Percentiles rank a stretch among this genome's conserved stretches.
Evolutionary conservation across 2,113 vertebrate genomes (phyloP).

Genomic region (Grantiella picta): DNA sequence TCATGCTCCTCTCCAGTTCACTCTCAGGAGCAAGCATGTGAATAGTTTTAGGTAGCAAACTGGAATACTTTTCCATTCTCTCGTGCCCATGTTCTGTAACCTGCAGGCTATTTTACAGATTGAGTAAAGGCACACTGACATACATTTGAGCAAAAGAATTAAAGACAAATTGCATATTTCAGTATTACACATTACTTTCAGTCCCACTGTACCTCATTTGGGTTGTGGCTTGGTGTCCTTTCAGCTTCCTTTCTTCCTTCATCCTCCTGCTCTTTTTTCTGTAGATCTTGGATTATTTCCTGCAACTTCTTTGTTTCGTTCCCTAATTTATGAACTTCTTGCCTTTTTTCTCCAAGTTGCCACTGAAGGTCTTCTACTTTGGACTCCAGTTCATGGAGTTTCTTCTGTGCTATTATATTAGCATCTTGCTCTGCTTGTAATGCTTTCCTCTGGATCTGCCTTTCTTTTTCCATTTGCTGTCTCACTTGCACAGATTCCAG

Average conservation of each 20-base stretch:
- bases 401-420: slow-evolving; percentile 74
- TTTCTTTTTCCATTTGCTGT: slow-evolving; percentile 82
- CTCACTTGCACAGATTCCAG: slow-evolving; percentile 81
- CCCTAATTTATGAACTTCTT: slow-evolving; percentile 75
- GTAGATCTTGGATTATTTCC: slow-evolving; percentile 74
- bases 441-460: slow-evolving; percentile 71
- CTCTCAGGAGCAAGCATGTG: background rate
- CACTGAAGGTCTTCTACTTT: slow-evolving; percentile 75
- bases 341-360: slow-evolving; percentile 79
- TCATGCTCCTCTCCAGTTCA: background rate
- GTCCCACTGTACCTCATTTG: slow-evolving; percentile 66
- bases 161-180: background rate
- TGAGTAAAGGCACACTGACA: background rate
- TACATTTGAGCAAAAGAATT: background rate
- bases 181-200: background rate
- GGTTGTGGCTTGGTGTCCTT: slow-evolving; percentile 53
- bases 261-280: slow-evolving; percentile 60
- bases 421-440: slow-evolving; percentile 78
- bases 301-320: slow-evolving; percentile 79
- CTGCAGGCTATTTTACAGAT: background rate
- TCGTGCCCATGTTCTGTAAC: background rate
- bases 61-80: background rate
- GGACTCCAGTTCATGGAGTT: slow-evolving; percentile 73
- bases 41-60: background rate
- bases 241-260: slow-evolving; percentile 31